A percentile compares a stretch with the other conserved stretches of the same genome.
phyloP scores from a whole-genome alignment of 2,113 vertebrate genomes.

The Junco hyemalis region DNA sequence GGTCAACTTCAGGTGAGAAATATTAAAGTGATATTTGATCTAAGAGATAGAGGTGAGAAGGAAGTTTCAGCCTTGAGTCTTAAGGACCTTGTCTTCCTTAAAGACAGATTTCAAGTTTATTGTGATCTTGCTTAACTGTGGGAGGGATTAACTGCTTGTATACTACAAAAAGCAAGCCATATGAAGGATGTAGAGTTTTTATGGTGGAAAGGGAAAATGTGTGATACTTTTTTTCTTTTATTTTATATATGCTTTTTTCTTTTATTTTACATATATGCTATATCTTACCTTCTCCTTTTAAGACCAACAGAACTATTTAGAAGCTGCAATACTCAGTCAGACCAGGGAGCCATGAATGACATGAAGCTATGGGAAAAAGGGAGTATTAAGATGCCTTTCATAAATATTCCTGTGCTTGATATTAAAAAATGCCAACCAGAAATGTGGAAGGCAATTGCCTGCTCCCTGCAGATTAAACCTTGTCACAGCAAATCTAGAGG shows the following conservation, averaged over 20 bases:
- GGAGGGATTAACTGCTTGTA: not conserved
- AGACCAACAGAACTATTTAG: slow-evolving; percentile 98
- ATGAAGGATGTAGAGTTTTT: not conserved
- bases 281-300: slow-evolving; percentile 20
- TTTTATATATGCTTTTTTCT: too few relatives aligned
- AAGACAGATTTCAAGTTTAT: not conserved
- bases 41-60: not conserved
- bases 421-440: slow-evolving; percentile 93
- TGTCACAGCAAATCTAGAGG: slow-evolving; percentile 95
- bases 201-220: not conserved
- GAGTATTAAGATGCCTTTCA: slow-evolving; percentile 97
- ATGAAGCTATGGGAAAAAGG: slow-evolving; percentile 98
- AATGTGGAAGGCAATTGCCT: slow-evolving; percentile 97
- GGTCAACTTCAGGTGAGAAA: not conserved
- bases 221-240: not conserved
- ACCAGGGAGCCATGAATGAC: slow-evolving; percentile 97
- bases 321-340: slow-evolving; percentile 95
- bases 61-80: not conserved
- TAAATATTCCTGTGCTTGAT: slow-evolving; percentile 96
- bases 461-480: slow-evolving; percentile 95
- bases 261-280: not conserved
- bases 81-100: not conserved
- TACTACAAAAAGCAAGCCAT: not conserved
- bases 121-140: not conserved
- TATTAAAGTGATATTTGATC: not conserved